These are phyloP conservation scores for Doryteuthis pealeii DNA, from an alignment of 1,140 invertebrate genomes.

Conservation along the genomic window DNA sequence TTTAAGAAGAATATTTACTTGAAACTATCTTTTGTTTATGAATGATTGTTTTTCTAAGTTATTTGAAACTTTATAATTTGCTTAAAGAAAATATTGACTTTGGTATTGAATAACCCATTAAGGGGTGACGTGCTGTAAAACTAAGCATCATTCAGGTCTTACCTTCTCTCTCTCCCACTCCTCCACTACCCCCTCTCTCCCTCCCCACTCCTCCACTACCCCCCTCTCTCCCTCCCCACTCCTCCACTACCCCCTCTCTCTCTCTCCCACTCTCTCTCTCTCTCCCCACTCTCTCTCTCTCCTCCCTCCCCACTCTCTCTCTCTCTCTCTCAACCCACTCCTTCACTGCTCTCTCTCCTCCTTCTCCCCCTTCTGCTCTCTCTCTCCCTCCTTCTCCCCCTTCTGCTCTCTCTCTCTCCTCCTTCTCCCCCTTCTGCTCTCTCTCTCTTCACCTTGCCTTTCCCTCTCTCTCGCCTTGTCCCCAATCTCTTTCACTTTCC, in stretches of 20 bases:
- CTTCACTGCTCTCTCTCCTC: neutral
- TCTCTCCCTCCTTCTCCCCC: neutral
- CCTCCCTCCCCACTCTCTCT: neutral
- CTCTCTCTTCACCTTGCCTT: too few relatives aligned
- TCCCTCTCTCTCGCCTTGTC: too few relatives aligned
- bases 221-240: neutral
- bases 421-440: neutral
- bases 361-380: too few relatives aligned
- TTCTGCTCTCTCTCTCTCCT: neutral
- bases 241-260: neutral
- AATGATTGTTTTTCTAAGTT: too few relatives aligned
- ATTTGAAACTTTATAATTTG: too few relatives aligned
- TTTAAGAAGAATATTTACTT: too few relatives aligned
- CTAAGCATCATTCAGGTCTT: neutral
- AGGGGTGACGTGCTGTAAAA: too few relatives aligned
- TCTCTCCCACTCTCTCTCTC: neutral
- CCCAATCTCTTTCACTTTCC: too few relatives aligned
- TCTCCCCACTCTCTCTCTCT: neutral
- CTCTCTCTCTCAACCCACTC: neutral
- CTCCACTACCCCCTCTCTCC: conserved; percentile 1
- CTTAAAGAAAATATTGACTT: too few relatives aligned
- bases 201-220: conserved; percentile 10
- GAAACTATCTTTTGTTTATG: too few relatives aligned
- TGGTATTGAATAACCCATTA: too few relatives aligned
- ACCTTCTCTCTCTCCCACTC: neutral